Conservation (phyloP, 2,113 vertebrate species). For the Tenebrosternarchus preto region DNA sequence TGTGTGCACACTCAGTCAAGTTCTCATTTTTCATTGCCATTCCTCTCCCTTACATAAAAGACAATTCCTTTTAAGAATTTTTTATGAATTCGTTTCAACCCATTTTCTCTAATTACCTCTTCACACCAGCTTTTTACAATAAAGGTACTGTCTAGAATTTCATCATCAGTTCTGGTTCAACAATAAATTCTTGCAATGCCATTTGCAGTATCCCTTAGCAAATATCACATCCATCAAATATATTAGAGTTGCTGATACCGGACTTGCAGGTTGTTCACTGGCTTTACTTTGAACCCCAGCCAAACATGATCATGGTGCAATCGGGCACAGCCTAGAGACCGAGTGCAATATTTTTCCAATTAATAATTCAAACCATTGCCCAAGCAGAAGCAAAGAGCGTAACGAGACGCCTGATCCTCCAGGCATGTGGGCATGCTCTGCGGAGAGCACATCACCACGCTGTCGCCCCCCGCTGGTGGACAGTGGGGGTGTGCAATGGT, state of each 20-base stretch:
- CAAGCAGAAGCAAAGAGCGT: not conserved
- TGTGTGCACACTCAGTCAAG: not conserved
- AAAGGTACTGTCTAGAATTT: not conserved
- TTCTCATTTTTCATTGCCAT: not conserved
- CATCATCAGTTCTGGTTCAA: not conserved
- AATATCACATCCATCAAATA: not conserved
- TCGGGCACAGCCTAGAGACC: not conserved
- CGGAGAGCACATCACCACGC: not conserved
- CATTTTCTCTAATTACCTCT: not conserved
- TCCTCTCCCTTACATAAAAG: not conserved
- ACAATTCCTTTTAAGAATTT: not conserved
- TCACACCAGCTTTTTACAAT: not conserved
- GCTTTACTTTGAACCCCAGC: constrained; percentile 5
- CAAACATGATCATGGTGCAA: constrained; percentile 10
- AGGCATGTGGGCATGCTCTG: not conserved
- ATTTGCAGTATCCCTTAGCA: not conserved
- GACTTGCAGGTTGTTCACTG: not conserved
- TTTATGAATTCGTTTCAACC: too few relatives aligned
- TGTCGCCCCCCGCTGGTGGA: not conserved
- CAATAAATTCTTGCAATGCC: not conserved
- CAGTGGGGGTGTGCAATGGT: too few relatives aligned
- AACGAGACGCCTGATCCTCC: not conserved
- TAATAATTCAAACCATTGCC: not conserved
- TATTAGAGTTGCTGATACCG: not conserved
- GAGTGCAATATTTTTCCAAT: constrained; percentile 23